Conservation (phyloP, 2,113 vertebrate species). For the Hippocampus mohnikei region DNA sequence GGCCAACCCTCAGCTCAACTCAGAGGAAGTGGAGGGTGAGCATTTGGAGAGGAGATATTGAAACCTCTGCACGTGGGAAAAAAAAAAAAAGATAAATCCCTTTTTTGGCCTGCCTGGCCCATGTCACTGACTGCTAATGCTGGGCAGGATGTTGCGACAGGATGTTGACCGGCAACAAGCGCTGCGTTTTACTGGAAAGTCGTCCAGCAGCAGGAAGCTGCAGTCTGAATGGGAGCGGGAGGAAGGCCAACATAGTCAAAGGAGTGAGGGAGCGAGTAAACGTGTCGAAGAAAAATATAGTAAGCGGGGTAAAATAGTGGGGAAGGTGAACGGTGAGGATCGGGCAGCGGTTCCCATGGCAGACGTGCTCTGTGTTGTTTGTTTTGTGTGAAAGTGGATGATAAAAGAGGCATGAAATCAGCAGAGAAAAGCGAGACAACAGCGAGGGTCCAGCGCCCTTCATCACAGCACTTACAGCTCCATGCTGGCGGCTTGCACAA, state of each 20-base stretch:
- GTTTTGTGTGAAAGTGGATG: slow-evolving; percentile 99
- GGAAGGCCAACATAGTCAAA: slow-evolving; percentile 21
- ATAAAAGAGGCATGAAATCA: slow-evolving; percentile 99
- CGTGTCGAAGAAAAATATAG: slow-evolving; percentile 6
- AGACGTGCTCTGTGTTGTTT: slow-evolving; percentile 98
- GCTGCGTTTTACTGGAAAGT: slow-evolving; percentile 49
- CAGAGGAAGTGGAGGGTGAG: slow-evolving; percentile 62
- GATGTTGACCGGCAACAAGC: slow-evolving; percentile 63
- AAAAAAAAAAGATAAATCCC: slow-evolving; percentile 30
- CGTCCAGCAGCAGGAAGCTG: slow-evolving; percentile 61
- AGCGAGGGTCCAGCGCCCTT: slow-evolving; percentile 91
- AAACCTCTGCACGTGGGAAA: slow-evolving; percentile 59
- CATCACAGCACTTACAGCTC: slow-evolving; percentile 90
- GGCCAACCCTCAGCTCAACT: slow-evolving; percentile 59
- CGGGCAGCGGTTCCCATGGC: slow-evolving; percentile 79
- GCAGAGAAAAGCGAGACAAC: slow-evolving; percentile 97
- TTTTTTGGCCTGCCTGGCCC: slow-evolving; percentile 24
- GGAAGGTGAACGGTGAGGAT: slow-evolving; percentile 9
- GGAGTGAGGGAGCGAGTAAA: slow-evolving; percentile 16
- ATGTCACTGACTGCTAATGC: slow-evolving; percentile 45
- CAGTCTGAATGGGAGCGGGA: slow-evolving; percentile 49
- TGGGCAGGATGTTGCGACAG: slow-evolving; percentile 59
- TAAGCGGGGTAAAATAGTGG: slow-evolving; percentile 19
- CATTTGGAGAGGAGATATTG: slow-evolving; percentile 59
- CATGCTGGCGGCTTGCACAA: slow-evolving; percentile 88